These are phyloP conservation scores for Apamea anceps DNA, from an alignment of 2,888 invertebrate species.

Conservation along the genomic window DNA sequence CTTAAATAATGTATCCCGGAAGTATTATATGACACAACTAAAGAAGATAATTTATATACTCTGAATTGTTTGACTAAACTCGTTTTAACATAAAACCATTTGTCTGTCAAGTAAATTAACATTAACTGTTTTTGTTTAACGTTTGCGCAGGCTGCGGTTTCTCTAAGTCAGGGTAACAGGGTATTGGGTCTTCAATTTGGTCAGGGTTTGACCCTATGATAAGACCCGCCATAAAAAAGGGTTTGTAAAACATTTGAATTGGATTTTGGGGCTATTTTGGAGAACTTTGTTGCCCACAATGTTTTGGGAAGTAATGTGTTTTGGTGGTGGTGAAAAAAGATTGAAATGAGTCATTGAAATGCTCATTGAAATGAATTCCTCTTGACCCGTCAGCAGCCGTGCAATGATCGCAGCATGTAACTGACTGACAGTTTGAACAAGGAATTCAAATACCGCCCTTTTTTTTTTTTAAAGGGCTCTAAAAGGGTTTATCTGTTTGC, in stretches of 20 bases:
- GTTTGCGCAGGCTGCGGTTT: conserved; percentile 40
- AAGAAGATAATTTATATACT: background rate
- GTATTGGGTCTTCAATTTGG: conserved; percentile 25
- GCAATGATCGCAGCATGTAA: background rate
- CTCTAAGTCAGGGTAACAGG: conserved; percentile 34
- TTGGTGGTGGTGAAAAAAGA: background rate
- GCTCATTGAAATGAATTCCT: background rate
- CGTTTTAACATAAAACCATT: conserved; percentile 27
- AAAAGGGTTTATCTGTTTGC: too few species aligned
- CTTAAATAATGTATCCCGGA: background rate
- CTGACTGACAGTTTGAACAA: background rate
- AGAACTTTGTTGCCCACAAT: background rate
- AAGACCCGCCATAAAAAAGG: conserved; percentile 3
- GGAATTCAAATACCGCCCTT: background rate
- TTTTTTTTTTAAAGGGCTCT: too few species aligned
- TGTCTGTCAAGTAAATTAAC: conserved; percentile 49
- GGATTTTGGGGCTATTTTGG: conserved; percentile 10
- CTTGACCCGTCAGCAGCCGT: background rate
- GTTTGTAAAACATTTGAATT: conserved; percentile 28
- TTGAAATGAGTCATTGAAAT: too few species aligned
- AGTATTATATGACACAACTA: background rate
- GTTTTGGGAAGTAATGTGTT: background rate
- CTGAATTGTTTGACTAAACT: background rate
- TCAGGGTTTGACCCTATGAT: conserved; percentile 4
- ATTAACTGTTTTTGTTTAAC: conserved; percentile 39